Percentiles rank a stretch among this genome's conserved stretches.
phyloP scores from a whole-genome alignment of 2,113 vertebrate species.

The Chrysemys picta region DNA sequence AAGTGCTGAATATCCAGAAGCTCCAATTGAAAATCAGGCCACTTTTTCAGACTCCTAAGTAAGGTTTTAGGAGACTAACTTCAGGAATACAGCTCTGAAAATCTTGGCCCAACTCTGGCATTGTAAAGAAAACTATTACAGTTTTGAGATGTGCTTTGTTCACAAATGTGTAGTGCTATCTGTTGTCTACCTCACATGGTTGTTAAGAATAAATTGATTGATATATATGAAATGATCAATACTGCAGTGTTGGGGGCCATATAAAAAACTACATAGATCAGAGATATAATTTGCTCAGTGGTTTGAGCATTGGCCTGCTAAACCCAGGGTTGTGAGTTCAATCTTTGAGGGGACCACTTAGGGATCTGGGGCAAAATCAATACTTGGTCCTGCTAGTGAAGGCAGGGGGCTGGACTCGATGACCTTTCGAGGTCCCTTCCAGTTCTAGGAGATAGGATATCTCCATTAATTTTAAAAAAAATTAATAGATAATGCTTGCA shows the following conservation, averaged over 20 bases:
- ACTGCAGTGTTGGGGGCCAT: not conserved
- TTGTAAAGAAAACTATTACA: not conserved
- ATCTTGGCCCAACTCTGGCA: not conserved
- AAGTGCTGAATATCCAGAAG: not conserved
- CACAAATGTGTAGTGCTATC: fast-evolving
- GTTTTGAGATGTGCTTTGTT: not conserved
- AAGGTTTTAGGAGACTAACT: not conserved
- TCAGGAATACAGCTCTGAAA: not conserved
- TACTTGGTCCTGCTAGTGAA: too few species aligned
- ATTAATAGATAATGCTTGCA: not conserved
- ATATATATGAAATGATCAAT: not conserved
- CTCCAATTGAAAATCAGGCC: not conserved
- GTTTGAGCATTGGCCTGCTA: too few species aligned
- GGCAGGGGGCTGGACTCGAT: too few species aligned
- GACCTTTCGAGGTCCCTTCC: too few species aligned
- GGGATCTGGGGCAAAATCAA: too few species aligned
- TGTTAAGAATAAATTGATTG: not conserved
- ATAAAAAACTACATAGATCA: not conserved
- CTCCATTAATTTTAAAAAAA: too few species aligned
- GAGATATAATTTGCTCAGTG: not conserved
- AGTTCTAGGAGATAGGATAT: too few species aligned
- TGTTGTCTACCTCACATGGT: not conserved
- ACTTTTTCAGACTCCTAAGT: not conserved
- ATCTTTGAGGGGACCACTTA: too few species aligned
- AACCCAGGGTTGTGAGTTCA: too few species aligned